These are phyloP conservation scores for Agrilus mali DNA, from an alignment of 2,888 invertebrate genomes.

Conservation along the genomic window DNA sequence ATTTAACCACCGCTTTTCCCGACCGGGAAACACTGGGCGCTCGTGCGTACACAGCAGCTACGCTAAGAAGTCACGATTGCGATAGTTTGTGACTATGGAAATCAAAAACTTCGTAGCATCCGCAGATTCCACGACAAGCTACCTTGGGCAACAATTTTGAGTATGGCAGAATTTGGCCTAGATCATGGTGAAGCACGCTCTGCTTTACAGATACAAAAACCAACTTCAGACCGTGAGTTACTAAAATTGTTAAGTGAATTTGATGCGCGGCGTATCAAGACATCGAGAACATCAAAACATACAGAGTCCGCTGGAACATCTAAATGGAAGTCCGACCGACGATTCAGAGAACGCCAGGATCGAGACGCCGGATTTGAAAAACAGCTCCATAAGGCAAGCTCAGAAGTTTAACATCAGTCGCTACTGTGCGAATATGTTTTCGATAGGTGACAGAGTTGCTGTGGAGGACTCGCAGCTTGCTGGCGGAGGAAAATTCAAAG, in stretches of 20 bases:
- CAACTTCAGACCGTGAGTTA: constrained; percentile 1
- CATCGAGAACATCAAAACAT: background rate
- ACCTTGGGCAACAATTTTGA: constrained; percentile 6
- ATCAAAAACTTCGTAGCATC: constrained; percentile 6
- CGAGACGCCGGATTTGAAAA: no score
- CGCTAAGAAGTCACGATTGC: constrained; percentile 8
- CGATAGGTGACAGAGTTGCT: constrained; percentile 2
- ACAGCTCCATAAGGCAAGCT: no score
- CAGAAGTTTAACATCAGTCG: no score
- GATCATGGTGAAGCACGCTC: background rate
- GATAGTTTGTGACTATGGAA: constrained; percentile 7
- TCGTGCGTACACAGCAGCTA: constrained; percentile 12
- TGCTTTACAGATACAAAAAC: background rate
- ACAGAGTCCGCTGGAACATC: no score
- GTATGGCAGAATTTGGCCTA: constrained; percentile 6
- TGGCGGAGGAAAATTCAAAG: constrained; percentile 6
- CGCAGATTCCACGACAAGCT: constrained; percentile 3
- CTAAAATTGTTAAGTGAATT: constrained; percentile 3
- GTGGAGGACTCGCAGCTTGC: constrained; percentile 6
- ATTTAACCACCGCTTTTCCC: constrained; percentile 7
- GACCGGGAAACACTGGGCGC: constrained; percentile 12
- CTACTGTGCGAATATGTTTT: no score
- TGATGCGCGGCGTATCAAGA: constrained; percentile 1
- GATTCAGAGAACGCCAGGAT: no score
- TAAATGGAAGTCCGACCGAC: no score